Conservation (phyloP, 2,888 invertebrate species). For the Acrobasis suavella region DNA sequence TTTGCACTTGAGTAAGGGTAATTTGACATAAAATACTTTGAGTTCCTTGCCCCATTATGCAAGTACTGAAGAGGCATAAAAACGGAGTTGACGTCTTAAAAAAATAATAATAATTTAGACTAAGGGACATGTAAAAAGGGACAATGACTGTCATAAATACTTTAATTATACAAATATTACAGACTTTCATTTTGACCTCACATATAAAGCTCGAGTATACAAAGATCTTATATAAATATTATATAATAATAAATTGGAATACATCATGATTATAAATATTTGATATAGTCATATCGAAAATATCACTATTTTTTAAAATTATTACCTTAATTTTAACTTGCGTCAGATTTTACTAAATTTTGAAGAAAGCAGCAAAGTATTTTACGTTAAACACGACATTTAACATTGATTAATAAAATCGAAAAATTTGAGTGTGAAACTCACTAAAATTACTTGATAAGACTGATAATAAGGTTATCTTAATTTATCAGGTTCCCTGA, state of each 20-base stretch:
- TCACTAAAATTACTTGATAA: conserved; percentile 21
- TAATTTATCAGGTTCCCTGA: conserved; percentile 70
- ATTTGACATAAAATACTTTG: not conserved
- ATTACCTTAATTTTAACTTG: conserved; percentile 53
- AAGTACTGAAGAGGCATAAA: not conserved
- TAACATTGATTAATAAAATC: conserved; percentile 40
- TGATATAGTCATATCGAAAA: conserved; percentile 21
- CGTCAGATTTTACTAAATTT: conserved; percentile 55
- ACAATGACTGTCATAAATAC: too few species aligned
- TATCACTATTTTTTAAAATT: conserved; percentile 21
- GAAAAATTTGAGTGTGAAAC: conserved; percentile 28
- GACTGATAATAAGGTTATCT: conserved; percentile 33
- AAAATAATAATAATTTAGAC: not conserved
- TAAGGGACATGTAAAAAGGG: not conserved
- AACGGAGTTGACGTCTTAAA: not conserved
- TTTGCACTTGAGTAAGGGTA: not conserved
- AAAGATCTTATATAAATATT: conserved; percentile 8
- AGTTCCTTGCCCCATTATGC: not conserved
- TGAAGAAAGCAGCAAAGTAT: conserved; percentile 34
- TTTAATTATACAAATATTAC: not conserved
- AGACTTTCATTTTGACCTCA: not conserved
- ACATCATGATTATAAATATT: conserved; percentile 6
- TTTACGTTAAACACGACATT: conserved; percentile 42
- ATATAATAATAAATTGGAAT: conserved; percentile 25
- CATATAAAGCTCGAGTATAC: not conserved